Evolutionary conservation across 2,113 vertebrate genomes (phyloP), one percentile per base, ranked within the genome.

Genomic region (Geococcyx californianus): DNA sequence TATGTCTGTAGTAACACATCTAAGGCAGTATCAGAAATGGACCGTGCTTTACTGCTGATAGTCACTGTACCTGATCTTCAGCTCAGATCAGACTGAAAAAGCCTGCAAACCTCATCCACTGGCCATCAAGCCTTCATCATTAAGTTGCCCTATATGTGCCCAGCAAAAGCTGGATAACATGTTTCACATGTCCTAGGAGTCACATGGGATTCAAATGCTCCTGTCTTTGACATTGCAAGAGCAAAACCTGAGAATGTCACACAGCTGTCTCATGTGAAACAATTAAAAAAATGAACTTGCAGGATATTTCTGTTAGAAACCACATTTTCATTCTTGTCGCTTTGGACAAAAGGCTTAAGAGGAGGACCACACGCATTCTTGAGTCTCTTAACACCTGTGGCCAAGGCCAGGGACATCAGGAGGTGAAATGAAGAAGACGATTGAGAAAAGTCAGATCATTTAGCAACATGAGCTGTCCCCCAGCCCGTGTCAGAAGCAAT

Each of bases 1-100:
- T 0, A 0, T 0, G 0, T 20, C 67, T 52, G 8, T 20, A 40
- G 24, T 24, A 73, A 52, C 3, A 5, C 19, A 19, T 24, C 26
- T 49, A 60, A 70, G 59, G 52, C 34, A 59, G 33, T 29, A 42
- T 11, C 24, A 69, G 76, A 93, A 83, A 70, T 3, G 29, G 13
- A 82, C 8, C 16, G 10, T 3, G 1, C 64, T 31, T 79, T 58
- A 23, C 15, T 73, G 44, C 34, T 80, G 62, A 24, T 42, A 26
- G 34, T 62, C 67, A 72, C 66, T 16, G 7, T 62, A 58, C 31
- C 36, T 40, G 18, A 45, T 81, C 70, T 55, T 40, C 51, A 64
- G 23, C 54, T 20, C 1, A 3, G 26, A 26, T 17, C 47, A 45
- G 40, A 51, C 14, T 36, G 45, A 19, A 79, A 68, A 87, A 89